Evolutionary conservation across 2,888 invertebrate species (phyloP), one percentile per base, ranked within the genome.

Genomic region (Sminthurides aquaticus): DNA sequence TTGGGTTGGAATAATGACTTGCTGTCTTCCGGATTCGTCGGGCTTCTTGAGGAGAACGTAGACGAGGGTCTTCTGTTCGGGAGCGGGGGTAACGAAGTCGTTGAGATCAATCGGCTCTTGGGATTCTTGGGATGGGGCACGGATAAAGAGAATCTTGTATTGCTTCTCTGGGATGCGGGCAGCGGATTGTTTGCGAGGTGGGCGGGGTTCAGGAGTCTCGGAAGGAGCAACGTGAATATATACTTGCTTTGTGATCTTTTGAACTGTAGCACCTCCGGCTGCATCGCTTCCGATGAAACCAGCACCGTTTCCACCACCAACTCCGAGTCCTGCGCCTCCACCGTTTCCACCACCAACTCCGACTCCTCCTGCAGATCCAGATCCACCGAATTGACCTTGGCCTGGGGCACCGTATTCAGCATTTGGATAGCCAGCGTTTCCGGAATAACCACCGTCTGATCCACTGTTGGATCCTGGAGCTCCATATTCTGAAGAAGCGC

Each of bases 221-320:
- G 52, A 20, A 3, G 57, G 57, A n/a, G 57, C 57, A 20, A 57
- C 57, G 26, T 57, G 57, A 25, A 57, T 27, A n/a, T 26, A 57
- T 3, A 57, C 57, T 27, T 57, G 57, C 57, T 52, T 52, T 8
- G 52, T 20, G 52, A 52, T 52, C 5, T 22, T 15, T 52, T 52
- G 25, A 27, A 52, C 22, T 62, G 59, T 52, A 26, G 18, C 34
- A 62, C 77, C 75, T 20, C 20, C 52, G 20, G 20, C 52, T 15
- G 5, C 20, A 22, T 20, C 52, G 20, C 22, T 20, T 15, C 52
- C 52, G 52, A 18, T 20, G 5, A 8, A 8, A 22, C 22, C 22
- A 20, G 11, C 52, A 22, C 5, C 52, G 18, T 22, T 22, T 8
- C 3, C 3, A 5, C 5, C 15, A 52, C 52, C 52, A 20, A 8